Conservation (phyloP, 1,140 invertebrate species). For the Armadillidium nasatum region DNA sequence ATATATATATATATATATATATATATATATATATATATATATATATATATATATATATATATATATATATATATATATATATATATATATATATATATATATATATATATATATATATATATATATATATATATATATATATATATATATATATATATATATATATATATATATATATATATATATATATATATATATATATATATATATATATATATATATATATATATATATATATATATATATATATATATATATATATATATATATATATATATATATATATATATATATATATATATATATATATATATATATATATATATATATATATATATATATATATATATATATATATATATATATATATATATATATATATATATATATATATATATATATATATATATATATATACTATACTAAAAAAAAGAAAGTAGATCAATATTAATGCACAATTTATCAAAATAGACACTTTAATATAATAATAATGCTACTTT, state of each 20-base stretch:
- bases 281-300: not conserved
- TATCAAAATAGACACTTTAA: too few species aligned
- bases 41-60: constrained; percentile 22
- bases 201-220: constrained; percentile 17
- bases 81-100: not conserved
- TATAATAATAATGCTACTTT: too few species aligned
- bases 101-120: not conserved
- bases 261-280: not conserved
- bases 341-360: too few species aligned
- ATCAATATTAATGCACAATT: too few species aligned
- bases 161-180: too few species aligned
- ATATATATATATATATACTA: not conserved
- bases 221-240: not conserved
- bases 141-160: constrained; percentile 23
- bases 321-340: too few species aligned
- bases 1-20: constrained; percentile 18
- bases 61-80: too few species aligned
- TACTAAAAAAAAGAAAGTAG: too few species aligned
- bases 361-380: not conserved
- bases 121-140: not conserved
- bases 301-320: too few species aligned
- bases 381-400: not conserved
- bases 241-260: not conserved
- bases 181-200: not conserved
- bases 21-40: constrained; percentile 22